These are phyloP conservation scores for Taenaris catops DNA, from an alignment of 2,888 invertebrate species.

Conservation along the genomic window DNA sequence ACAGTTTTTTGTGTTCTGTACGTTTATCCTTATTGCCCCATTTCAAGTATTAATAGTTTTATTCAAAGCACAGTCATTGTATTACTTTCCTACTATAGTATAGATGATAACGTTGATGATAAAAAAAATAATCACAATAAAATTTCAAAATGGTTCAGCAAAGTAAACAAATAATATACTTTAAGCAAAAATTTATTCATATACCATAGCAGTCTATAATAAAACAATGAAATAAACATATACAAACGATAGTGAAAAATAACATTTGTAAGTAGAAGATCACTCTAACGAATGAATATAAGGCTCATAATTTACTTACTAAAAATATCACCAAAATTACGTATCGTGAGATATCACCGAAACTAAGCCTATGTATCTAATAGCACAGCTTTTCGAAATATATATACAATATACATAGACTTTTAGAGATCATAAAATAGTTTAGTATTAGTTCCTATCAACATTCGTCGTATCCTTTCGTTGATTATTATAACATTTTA, in stretches of 20 bases:
- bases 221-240: conserved; percentile 51
- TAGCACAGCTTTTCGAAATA: conserved; percentile 39
- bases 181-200: conserved; percentile 52
- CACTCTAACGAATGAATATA: conserved; percentile 34
- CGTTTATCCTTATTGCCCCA: too few species aligned
- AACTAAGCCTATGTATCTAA: conserved; percentile 45
- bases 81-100: too few species aligned
- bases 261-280: conserved; percentile 44
- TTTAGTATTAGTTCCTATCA: conserved; percentile 31
- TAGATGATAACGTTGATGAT: too few species aligned
- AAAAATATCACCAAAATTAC: conserved; percentile 74
- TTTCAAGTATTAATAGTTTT: too few species aligned
- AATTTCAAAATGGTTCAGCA: background rate
- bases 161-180: conserved; percentile 10
- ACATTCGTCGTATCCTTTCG: conserved; percentile 30
- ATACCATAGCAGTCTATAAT: conserved; percentile 48
- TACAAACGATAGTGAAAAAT: conserved; percentile 49
- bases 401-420: conserved; percentile 43
- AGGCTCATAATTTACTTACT: conserved; percentile 56
- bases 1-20: too few species aligned
- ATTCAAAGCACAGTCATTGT: too few species aligned
- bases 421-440: conserved; percentile 64
- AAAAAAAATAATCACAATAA: too few species aligned
- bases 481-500: conserved; percentile 27
- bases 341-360: conserved; percentile 68